Evolutionary conservation across 2,113 vertebrate genomes (phyloP), one percentile per base, ranked within the genome.

Genomic region (Hemicordylus capensis): DNA sequence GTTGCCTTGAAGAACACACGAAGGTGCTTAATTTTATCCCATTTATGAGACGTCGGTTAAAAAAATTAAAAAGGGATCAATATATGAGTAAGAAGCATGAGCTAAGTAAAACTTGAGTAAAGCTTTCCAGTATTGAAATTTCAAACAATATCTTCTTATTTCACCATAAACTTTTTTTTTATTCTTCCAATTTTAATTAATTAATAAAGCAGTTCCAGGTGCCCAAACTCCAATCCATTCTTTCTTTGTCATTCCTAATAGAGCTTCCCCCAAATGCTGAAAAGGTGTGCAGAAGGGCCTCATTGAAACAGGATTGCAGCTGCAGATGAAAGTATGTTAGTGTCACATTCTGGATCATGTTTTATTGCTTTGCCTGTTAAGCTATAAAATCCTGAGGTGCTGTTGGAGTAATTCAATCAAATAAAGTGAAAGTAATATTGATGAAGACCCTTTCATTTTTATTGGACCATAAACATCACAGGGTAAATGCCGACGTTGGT

Each of bases 371-470:
- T 14, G 17, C 20, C 51, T 82, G 63, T 87, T 88, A 89, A 84
- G 31, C n/a, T 91, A 34, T 91, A 91, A 94, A 95, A 93, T 84
- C 81, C 2, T 84, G 88, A 92, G 34, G 37, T 89, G 75, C 12
- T 81, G 4, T n/a, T 93, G 69, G 90, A 93, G 34, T 91, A 89
- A 93, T 92, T 94, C 81, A 90, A 82, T 90, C 76, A 94, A 90
- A 93, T 90, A 94, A 93, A 95, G n/a, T 90, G 83, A 88, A 95
- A 92, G 58, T 83, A 93, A 89, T 94, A 93, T 87, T 87, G 85
- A 91, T 92, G 58, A 94, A 95, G 93, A 91, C 20, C 0, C 12
- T 92, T 93, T 93, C 48, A 83, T 88, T 95, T 94, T 92, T 93
- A 93, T 87, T 90, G 80, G 87, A 75, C 63, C 74, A 88, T 95